These are phyloP conservation scores for Trissolcus japonicus DNA, from an alignment of 2,888 invertebrate genomes.

Conservation along the genomic window DNA sequence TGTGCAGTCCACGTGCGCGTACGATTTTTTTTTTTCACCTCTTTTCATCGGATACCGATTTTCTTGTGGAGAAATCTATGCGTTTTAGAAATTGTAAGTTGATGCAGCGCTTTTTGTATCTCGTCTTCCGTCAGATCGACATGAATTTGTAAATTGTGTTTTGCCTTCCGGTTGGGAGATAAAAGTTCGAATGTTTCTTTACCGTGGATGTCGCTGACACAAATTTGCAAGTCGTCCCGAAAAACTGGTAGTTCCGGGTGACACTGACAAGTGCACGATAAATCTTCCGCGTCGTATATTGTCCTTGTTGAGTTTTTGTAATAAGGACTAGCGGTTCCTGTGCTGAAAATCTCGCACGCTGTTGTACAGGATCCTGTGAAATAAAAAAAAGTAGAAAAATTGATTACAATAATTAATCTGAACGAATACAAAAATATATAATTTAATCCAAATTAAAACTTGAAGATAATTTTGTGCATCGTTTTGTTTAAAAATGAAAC, in stretches of 20 bases:
- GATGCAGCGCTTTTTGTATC: background rate
- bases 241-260: conserved; percentile 86
- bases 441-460: too few species aligned
- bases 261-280: conserved; percentile 86
- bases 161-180: background rate
- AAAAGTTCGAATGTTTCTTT: conserved; percentile 38
- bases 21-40: background rate
- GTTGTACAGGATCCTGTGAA: conserved; percentile 77
- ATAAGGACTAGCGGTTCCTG: conserved; percentile 80
- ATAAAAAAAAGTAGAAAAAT: background rate
- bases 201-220: conserved; percentile 92
- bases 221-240: conserved; percentile 89
- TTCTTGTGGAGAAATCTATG: background rate
- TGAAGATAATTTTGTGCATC: too few species aligned
- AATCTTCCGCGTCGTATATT: conserved; percentile 69
- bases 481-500: too few species aligned
- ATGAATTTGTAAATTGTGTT: background rate
- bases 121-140: background rate
- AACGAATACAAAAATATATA: too few species aligned
- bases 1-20: conserved; percentile 33
- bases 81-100: background rate
- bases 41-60: background rate
- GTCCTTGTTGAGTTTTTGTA: conserved; percentile 76
- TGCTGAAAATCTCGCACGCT: conserved; percentile 82
- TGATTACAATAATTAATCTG: too few species aligned